These are phyloP conservation scores for Rhyzopertha dominica DNA, from an alignment of 1,140 invertebrate species.

Conservation along the genomic window DNA sequence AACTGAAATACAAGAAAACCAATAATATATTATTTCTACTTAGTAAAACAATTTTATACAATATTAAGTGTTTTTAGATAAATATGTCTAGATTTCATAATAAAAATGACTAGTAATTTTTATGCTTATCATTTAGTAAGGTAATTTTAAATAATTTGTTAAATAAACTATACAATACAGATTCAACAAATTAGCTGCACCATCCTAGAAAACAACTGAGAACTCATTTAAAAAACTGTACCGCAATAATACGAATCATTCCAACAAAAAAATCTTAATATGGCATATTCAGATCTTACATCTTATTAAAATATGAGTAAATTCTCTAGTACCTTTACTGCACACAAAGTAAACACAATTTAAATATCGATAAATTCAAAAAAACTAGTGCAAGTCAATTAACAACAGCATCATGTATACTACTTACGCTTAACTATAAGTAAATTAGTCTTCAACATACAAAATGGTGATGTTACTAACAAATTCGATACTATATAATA, in stretches of 20 bases:
- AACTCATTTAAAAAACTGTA: conserved; percentile 12
- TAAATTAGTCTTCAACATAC: too few species aligned
- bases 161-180: conserved; percentile 42
- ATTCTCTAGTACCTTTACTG: conserved; percentile 2
- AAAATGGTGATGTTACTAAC: too few species aligned
- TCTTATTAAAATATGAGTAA: conserved; percentile 6
- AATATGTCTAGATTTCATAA: conserved; percentile 28
- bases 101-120: conserved; percentile 43
- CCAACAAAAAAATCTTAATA: conserved; percentile 16
- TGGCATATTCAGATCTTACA: conserved; percentile 14
- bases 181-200: conserved; percentile 31
- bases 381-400: conserved; percentile 1
- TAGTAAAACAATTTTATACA: conserved; percentile 39
- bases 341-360: conserved; percentile 2
- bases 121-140: conserved; percentile 26
- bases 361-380: conserved; percentile 13
- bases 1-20: too few species aligned
- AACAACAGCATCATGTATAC: not conserved
- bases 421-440: not conserved
- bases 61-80: conserved; percentile 29
- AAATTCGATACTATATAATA: too few species aligned
- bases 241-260: conserved; percentile 15
- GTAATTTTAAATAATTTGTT: conserved; percentile 27
- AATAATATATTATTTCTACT: conserved; percentile 27
- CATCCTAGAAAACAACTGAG: conserved; percentile 18